Base-by-base conservation (phyloP, 2,888 invertebrate species). In the Leptinotarsa juncta region DNA sequence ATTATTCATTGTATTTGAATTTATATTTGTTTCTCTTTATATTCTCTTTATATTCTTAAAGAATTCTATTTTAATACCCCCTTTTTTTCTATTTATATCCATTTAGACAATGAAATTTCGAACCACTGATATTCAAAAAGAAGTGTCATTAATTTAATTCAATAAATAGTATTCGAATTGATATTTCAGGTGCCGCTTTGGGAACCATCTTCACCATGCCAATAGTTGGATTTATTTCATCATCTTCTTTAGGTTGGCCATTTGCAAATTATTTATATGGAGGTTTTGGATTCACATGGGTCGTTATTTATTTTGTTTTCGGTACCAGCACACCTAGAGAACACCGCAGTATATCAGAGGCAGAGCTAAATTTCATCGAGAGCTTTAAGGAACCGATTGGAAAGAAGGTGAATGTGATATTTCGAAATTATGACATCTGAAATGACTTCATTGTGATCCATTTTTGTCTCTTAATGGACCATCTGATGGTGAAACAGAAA, bases 231-330 rank as follows among this genome's bases (percentile, higher is more conserved):
- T 15, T 16, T 7, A 68, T 73, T 50, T 73, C 73, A 50, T 65
- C 68, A 15, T 57, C 73, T 5, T 73, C 68, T 60, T 50, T 68
- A 15, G 73, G 73, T 16, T 73, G 73, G 73, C 73, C 73, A 3
- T 60, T 73, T 3, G 42, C 68, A 2, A 68, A 62, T 53, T 73
- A 73, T 69, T 18, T 73, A 65, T 73, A 65, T 53, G 69, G 73
- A 12, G 53, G 65, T 18, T 16, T 69, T 12, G 73, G 73, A 51
- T 51, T 60, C 16, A 49, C 53, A n/a, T 73, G 73, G 73, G n/a
- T 55, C 3, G 16, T 73, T n/a, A 0, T 65, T 20, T 73, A 62
- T 53, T 73, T 42, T 7, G 14, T 73, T 42, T 68, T 73, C 23
- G 73, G 73, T 18, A 32, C 68, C n/a, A 69, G 55, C 18, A 69